These are phyloP conservation scores for Nebria ingens DNA, from an alignment of 1,140 invertebrate genomes.

Conservation along the genomic window DNA sequence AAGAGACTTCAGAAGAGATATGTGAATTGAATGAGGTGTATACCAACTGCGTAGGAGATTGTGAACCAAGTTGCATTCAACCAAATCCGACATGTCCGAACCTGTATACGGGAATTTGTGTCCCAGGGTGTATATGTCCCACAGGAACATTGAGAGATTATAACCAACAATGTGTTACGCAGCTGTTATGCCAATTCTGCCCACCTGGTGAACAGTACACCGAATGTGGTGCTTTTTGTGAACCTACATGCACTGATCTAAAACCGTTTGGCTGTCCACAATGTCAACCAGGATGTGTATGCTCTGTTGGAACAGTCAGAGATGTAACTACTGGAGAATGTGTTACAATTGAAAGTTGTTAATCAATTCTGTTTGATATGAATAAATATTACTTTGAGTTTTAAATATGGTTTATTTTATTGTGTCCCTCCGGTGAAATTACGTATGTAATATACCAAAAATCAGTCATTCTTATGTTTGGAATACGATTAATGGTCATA, in stretches of 20 bases:
- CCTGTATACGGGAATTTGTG: neutral
- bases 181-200: too few relatives aligned
- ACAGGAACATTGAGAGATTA: too few relatives aligned
- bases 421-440: too few relatives aligned
- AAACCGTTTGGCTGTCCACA: neutral
- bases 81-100: neutral
- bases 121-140: neutral
- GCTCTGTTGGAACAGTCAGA: neutral
- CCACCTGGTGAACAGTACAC: constrained; percentile 15
- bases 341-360: constrained; percentile 12
- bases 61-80: neutral
- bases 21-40: neutral
- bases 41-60: neutral
- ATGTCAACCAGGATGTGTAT: constrained; percentile 8
- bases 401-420: too few relatives aligned
- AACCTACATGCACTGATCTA: constrained; percentile 14
- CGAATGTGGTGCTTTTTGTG: constrained; percentile 7
- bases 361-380: constrained; percentile 13
- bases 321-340: constrained; percentile 5
- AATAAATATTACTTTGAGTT: too few relatives aligned
- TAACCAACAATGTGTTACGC: too few relatives aligned
- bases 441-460: too few relatives aligned
- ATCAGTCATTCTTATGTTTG: too few relatives aligned
- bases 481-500: too few relatives aligned
- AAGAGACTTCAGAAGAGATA: too few relatives aligned